Evolutionary conservation across 2,113 vertebrate genomes (phyloP), one percentile per base, ranked within the genome.

Genomic region (Heterochromis multidens): DNA sequence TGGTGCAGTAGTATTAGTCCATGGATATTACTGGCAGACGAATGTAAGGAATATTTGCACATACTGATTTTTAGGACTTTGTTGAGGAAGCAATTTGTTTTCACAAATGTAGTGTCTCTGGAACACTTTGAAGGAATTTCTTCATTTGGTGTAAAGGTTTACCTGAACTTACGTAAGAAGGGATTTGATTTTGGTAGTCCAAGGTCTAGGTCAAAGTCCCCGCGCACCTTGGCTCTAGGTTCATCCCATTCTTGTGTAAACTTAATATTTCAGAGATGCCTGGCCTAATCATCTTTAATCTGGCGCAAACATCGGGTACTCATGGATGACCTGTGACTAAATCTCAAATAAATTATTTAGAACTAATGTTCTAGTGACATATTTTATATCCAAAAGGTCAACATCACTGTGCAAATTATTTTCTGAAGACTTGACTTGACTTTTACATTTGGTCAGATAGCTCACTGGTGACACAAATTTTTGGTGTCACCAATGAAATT

Each of bases 261-360:
- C 5, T 0, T 2, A 52, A 0, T 52, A 52, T 72, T 52, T 72
- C 43, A 52, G 43, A 6, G 25, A 49, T 10, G 9, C 27, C 16
- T 49, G 5, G 0, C 17, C 27, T 25, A 25, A 29, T 7, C 25
- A 21, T 52, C 43, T 17, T 70, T 31, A 21, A 29, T 1, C 40
- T 46, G 43, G 25, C 67, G 49, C 43, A 72, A 72, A 72, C 43
- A 72, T 49, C 25, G 19, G 16, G 9, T 9, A 49, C 16, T 72
- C 40, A 21, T 49, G 25, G 40, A 49, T 21, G 27, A 72, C 23
- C 40, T 72, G 65, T 46, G 63, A 1, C 23, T 0, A 70, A 67
- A 67, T 43, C 43, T 67, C 65, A 70, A 2, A 46, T 14, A 27
- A 70, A 49, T 46, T 0, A 46, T 25, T 70, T 70, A 70, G 0